Percentiles rank a stretch among this genome's conserved stretches.
Conservation (phyloP, 2,797 vertebrate species). For the Pogonophryne albipinna region DNA sequence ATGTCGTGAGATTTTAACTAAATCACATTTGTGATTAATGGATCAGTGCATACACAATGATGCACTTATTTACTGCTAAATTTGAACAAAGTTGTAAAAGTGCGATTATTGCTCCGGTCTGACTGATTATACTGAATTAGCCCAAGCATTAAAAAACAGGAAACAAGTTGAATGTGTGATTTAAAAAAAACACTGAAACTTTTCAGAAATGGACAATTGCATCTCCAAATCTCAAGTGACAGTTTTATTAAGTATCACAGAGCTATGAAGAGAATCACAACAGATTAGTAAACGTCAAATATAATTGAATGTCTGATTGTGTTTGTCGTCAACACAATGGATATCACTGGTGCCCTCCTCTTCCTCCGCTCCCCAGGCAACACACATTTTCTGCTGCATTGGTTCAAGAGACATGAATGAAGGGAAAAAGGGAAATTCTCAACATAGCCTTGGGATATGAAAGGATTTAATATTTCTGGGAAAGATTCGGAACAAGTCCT, state of each 20-base stretch:
- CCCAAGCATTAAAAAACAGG: conserved; percentile 3
- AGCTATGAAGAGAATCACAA: conserved; percentile 28
- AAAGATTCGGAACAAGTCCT: conserved; percentile 46
- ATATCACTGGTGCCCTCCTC: conserved; percentile 49
- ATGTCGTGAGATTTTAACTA: conserved; percentile 65
- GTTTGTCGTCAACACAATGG: conserved; percentile 47
- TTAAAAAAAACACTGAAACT: conserved; percentile 16
- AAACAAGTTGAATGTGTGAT: conserved; percentile 17
- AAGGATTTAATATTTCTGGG: conserved; percentile 59
- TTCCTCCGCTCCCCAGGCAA: conserved; percentile 41
- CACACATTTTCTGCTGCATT: conserved; percentile 46
- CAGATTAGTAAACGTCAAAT: conserved; percentile 48
- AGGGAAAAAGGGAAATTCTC: conserved; percentile 51
- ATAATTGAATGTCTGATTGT: conserved; percentile 50
- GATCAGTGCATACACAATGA: conserved; percentile 50
- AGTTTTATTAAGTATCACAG: conserved; percentile 8
- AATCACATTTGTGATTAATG: conserved; percentile 72
- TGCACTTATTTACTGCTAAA: conserved; percentile 58
- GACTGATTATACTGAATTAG: conserved; percentile 28
- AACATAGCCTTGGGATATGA: conserved; percentile 50
- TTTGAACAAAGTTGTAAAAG: conserved; percentile 28
- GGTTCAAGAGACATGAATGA: conserved; percentile 61
- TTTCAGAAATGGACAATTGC: conserved; percentile 11
- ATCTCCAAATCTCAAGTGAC: not conserved
- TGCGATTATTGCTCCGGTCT: conserved; percentile 37